Evolutionary conservation across 2,797 vertebrate species (phyloP), one percentile per base, ranked within the genome.

Genomic region (Myripristis murdjan): DNA sequence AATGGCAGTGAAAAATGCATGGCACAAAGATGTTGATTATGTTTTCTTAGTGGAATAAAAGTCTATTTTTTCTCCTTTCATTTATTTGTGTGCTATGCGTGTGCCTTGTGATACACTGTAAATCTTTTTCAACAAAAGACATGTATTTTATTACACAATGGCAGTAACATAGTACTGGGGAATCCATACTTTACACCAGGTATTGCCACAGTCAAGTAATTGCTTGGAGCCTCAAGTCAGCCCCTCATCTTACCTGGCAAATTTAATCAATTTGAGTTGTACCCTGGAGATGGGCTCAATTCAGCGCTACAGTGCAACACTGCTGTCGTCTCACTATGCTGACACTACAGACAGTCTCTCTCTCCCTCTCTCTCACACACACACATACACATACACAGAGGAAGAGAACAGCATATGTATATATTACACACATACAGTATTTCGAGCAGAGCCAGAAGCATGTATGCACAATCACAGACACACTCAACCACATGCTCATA

Each of bases 241-340:
- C 84, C 77, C 78, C 87, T 87, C 70, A 83, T 90, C 88, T 87
- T 89, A 90, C 88, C 87, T 89, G 89, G 86, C 88, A 90, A 92
- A 90, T 92, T 80, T 91, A 91, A 93, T 93, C 90, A 91, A 90
- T 92, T 86, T 87, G 84, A 89, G 89, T 83, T 71, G 74, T 67
- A 85, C 91, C 89, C 88, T 76, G 70, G 89, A 91, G 89, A 93
- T 54, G 61, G 66, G 65, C 87, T 87, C 80, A 74, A 70, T 77
- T 73, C 78, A 35, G 75, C 71, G 63, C 79, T 69, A 76, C 69
- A 64, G 85, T 22, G 65, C 89, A 83, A 85, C 83, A 70, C 69
- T 1, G 58, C 53, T 33, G 44, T 67, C 11, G 24, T 70, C 66
- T 69, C 82, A 66, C 64, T 11, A 78, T 37, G 24, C 81, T 14